Percentiles rank a stretch among this genome's conserved stretches.
phyloP scores from a whole-genome alignment of 37 sponge, comb jelly and placozoan species.

The Cliona cf. orientalis region DNA sequence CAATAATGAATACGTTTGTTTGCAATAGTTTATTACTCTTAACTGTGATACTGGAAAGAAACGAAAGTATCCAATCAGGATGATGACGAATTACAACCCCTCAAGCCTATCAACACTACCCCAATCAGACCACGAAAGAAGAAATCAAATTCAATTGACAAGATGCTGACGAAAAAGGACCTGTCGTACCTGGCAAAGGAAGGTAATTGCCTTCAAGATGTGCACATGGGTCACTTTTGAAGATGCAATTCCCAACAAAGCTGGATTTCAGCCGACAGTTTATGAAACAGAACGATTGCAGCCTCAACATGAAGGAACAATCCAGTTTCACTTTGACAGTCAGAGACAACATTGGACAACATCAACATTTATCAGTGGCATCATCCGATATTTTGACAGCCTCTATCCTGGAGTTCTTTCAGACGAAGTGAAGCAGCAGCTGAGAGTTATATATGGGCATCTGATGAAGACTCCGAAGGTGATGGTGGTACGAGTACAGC shows the following conservation, averaged over 20 bases:
- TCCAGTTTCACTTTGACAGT: slow-evolving; percentile 5
- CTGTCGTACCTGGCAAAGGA: not conserved
- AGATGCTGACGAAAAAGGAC: no score
- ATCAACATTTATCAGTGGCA: not conserved
- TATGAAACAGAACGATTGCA: not conserved
- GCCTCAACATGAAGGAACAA: not conserved
- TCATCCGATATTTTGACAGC: slow-evolving; percentile 6
- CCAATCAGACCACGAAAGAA: no score
- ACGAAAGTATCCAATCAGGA: no score
- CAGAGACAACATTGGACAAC: slow-evolving; percentile 4
- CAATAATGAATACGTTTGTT: no score
- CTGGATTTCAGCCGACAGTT: no score
- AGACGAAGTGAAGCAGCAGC: not conserved
- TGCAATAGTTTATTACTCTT: no score
- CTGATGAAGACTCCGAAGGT: not conserved
- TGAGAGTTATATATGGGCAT: not conserved
- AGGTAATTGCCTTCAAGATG: not conserved
- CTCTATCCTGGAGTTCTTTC: not conserved
- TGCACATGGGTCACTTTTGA: not conserved
- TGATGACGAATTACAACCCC: no score
- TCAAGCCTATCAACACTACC: no score
- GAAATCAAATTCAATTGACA: no score
- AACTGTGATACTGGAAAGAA: no score
- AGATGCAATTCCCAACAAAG: no score
- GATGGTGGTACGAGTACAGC: not conserved